Base-by-base conservation (phyloP, 2,888 invertebrate species). In the Gastracanthus pulcherrimus region DNA sequence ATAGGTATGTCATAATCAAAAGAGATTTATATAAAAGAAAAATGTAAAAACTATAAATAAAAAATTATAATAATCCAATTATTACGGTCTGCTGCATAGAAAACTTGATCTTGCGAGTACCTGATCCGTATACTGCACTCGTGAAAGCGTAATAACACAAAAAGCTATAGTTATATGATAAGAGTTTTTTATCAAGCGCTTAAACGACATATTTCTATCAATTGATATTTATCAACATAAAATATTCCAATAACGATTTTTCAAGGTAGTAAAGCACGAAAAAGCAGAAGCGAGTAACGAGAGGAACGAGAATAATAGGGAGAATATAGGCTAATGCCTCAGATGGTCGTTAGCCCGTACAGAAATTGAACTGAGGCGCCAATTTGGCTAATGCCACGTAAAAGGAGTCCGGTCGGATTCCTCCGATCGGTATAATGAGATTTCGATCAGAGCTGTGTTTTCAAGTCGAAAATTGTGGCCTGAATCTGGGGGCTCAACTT, bases 381-480 rank as follows among this genome's bases (percentile, higher is more conserved):
- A 48, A 74, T 64, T 74, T 74, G 48, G 36, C 31, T 74, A 74
- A 74, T 64, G 19, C 11, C 13, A 26, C 36, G 23, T 48, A 36
- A 71, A 71, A 51, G 31, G 34, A 48, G 45, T 38, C 23, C 67
- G 67, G 26, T 67, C 41, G 26, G 45, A 23, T 55, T 55, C 55
- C 55, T 55, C 26, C 55, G 3, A 55, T 55, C 23, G 23, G 55
- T 26, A 55, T 55, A 55, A 55, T 55, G 55, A 55, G 55, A 26
- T 55, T 55, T 55, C 55, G 55, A 55, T 55, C 55, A 26, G 55
- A 55, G 9, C 55, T 26, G 55, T 55, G 55, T 55, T 55, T 55
- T 55, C 55, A 55, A 55, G 26, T 26, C 55, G 11, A 55, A 26
- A 38, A 64, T 38, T 23, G 1, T 38, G 55, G 19, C 48, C 48